These are phyloP conservation scores for Anser brachyrhynchus DNA, from an alignment of 2,113 vertebrate genomes.

Conservation along the genomic window DNA sequence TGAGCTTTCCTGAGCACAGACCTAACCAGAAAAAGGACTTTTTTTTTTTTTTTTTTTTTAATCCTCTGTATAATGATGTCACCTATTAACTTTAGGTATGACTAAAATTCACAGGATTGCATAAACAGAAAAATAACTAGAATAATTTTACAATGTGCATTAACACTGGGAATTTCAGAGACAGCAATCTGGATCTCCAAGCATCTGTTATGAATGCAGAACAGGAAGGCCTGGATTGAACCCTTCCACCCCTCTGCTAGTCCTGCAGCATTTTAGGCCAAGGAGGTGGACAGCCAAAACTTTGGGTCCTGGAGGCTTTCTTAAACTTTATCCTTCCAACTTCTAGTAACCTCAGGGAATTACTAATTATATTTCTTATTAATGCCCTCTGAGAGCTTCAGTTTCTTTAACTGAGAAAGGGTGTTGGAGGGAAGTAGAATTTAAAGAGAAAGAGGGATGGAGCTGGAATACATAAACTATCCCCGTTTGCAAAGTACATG, in stretches of 20 bases:
- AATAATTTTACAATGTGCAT: not conserved
- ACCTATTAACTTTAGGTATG: not conserved
- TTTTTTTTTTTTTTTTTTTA: not conserved
- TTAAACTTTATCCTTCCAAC: not conserved
- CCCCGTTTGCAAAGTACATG: not conserved
- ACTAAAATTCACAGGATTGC: not conserved
- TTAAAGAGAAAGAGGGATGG: rapidly evolving
- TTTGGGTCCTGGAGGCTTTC: not conserved
- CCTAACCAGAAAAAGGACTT: not conserved
- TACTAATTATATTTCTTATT: not conserved
- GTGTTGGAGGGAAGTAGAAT: not conserved
- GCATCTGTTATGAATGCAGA: not conserved
- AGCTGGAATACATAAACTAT: not conserved
- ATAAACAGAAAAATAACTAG: not conserved
- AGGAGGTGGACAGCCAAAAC: not conserved
- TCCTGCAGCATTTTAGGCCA: not conserved
- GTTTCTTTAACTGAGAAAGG: not conserved
- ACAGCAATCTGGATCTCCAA: not conserved
- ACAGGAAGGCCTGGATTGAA: not conserved
- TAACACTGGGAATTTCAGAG: not conserved
- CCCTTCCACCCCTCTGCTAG: not conserved
- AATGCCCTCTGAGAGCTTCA: not conserved
- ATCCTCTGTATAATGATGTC: not conserved
- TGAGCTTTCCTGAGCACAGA: not conserved
- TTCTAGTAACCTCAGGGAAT: not conserved